A percentile compares a stretch with the other conserved stretches of the same genome.
Evolutionary conservation across 2,113 vertebrate species (phyloP).

Genomic region (Lophius piscatorius): DNA sequence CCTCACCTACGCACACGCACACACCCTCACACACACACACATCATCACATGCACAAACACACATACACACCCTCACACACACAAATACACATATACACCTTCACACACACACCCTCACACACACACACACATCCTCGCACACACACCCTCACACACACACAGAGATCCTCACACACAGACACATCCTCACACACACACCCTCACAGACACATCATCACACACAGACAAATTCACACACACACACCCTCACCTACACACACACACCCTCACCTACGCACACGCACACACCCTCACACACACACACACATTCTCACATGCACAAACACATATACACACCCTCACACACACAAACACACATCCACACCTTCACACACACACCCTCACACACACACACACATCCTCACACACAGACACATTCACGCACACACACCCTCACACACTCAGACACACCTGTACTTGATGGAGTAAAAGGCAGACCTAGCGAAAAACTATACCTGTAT

Average conservation of each 20-base stretch:
- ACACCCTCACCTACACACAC: background rate
- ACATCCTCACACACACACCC: constrained; percentile 17
- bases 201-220: too few relatives aligned
- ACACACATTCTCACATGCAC: background rate
- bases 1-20: background rate
- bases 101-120: constrained; percentile 1
- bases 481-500: constrained; percentile 30
- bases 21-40: constrained; percentile 21
- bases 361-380: constrained; percentile 17
- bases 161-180: too few relatives aligned
- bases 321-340: too few relatives aligned
- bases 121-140: constrained; percentile 6
- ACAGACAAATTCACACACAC: background rate
- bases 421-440: too few relatives aligned
- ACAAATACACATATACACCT: too few relatives aligned
- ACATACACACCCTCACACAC: background rate
- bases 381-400: background rate
- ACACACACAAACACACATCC: too few relatives aligned
- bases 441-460: constrained; percentile 1
- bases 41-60: too few relatives aligned
- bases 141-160: background rate
- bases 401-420: too few relatives aligned
- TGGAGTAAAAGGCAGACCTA: constrained; percentile 4
- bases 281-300: constrained; percentile 7
- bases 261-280: constrained; percentile 1